Percentiles rank a stretch among this genome's conserved stretches.
Evolutionary conservation across 2,888 invertebrate species (phyloP).

Genomic region (Chirona hameri): DNA sequence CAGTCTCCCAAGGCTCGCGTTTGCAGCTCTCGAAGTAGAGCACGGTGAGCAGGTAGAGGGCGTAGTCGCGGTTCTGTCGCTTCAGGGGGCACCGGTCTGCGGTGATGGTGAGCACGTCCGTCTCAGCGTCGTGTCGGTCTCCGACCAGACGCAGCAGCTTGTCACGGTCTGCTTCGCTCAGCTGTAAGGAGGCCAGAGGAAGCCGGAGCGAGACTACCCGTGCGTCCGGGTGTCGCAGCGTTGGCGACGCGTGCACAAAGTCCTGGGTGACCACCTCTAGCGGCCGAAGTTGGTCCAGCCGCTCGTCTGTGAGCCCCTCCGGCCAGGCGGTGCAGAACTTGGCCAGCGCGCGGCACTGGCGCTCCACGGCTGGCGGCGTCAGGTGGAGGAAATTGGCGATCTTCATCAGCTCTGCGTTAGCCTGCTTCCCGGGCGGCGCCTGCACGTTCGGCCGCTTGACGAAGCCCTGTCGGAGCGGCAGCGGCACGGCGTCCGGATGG

Average conservation of each 20-base stretch:
- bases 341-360: slow-evolving; percentile 78
- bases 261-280: slow-evolving; percentile 66
- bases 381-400: slow-evolving; percentile 97
- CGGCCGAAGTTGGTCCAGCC: slow-evolving; percentile 49
- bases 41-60: slow-evolving; percentile 85
- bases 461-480: slow-evolving; percentile 86
- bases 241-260: slow-evolving; percentile 86
- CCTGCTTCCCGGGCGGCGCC: slow-evolving; percentile 68
- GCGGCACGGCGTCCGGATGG: slow-evolving; percentile 85
- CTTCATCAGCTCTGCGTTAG: slow-evolving; percentile 94
- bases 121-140: slow-evolving; percentile 66
- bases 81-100: slow-evolving; percentile 86
- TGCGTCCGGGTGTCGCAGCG: slow-evolving; percentile 78
- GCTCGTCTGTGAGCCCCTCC: slow-evolving; percentile 55
- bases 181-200: slow-evolving; percentile 63
- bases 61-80: slow-evolving; percentile 91
- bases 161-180: slow-evolving; percentile 78
- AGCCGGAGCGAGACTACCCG: slow-evolving; percentile 68
- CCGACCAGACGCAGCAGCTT: slow-evolving; percentile 83
- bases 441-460: slow-evolving; percentile 55
- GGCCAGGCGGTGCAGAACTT: slow-evolving; percentile 95
- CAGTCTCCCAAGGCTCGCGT: slow-evolving; percentile 37
- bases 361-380: slow-evolving; percentile 88
- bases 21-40: slow-evolving; percentile 66
- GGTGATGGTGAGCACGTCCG: slow-evolving; percentile 74